Evolutionary conservation across 2,113 vertebrate genomes (phyloP), one percentile per base, ranked within the genome.

Genomic region (Dissostichus mawsoni): DNA sequence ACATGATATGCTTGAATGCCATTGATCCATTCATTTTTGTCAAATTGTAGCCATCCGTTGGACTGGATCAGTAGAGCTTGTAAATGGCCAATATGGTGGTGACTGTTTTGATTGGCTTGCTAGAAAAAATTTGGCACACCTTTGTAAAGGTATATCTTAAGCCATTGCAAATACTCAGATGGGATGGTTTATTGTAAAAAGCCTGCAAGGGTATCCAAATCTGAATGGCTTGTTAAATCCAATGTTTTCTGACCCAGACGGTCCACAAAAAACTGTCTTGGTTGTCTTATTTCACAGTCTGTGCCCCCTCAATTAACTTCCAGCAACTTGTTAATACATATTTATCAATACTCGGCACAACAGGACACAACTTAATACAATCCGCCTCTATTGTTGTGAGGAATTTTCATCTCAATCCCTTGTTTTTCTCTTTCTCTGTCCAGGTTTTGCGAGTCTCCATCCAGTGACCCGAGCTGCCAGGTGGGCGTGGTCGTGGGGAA

Each of bases 391-490:
- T 29, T 14, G 17, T 14, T 18, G 23, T 59, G 13, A 45, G 50
- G 5, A 23, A 11, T 11, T 50, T 6, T 55, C 18, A 17, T 53
- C 1, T 50, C 11, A 66, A 63, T 50, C 25, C 1, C 65, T 10
- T 58, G 52, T 69, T 66, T 77, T 74, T 51, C 8, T 65, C 17
- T 44, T 88, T 76, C 18, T 86, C 44, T 59, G 45, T 73, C 2
- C 84, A 99, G 98, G 93, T 99, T 99, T 94, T 99, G 98, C 59
- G 98, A 99, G 86, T 99, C 98, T 0, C 98, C 98, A 1, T 98
- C 97, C 55, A 98, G 97, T 76, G 98, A 99, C 92, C 94, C 98
- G 98, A 99, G 86, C 95, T 98, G 94, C 94, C 96, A 0, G 97
- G 97, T 33, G 96, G 96, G 44, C 97, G 98, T 4, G 98, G 98